Percentiles rank a stretch among this genome's conserved stretches.
Conservation (phyloP, 2,888 invertebrate genomes). For the Sphaerophoria rueppellii region DNA sequence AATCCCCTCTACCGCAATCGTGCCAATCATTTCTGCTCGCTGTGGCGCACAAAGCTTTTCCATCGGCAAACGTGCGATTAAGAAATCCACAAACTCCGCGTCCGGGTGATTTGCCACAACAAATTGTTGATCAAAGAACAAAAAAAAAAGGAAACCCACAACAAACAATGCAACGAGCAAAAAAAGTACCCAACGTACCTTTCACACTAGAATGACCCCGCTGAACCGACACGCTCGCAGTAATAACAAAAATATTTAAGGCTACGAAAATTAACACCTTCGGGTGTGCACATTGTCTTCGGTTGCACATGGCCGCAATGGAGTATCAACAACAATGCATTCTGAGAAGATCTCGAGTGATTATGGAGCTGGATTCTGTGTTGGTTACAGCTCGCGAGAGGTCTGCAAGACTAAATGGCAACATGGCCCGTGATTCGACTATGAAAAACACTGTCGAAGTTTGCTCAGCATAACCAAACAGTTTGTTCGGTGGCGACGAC, state of each 20-base stretch:
- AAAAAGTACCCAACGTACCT: conserved; percentile 26
- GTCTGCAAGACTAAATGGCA: conserved; percentile 63
- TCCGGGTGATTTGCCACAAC: conserved; percentile 69
- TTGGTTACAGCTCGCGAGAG: conserved; percentile 10
- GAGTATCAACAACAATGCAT: conserved; percentile 60
- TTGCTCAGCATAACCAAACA: conserved; percentile 72
- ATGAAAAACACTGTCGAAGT: conserved; percentile 58
- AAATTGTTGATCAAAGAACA: conserved; percentile 59
- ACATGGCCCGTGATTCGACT: conserved; percentile 4
- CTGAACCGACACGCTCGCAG: conserved; percentile 82
- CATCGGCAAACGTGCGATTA: conserved; percentile 59
- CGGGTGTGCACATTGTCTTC: conserved; percentile 56
- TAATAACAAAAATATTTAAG: conserved; percentile 82
- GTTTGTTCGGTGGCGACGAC: conserved; percentile 54
- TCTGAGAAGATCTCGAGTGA: conserved; percentile 67
- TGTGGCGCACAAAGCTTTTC: conserved; percentile 29
- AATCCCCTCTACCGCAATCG: conserved; percentile 50
- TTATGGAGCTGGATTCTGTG: conserved; percentile 50
- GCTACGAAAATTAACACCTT: conserved; percentile 82
- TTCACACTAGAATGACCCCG: conserved; percentile 77
- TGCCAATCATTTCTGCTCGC: conserved; percentile 64
- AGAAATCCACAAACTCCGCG: conserved; percentile 63
- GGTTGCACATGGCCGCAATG: conserved; percentile 20
- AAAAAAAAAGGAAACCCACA: background rate
- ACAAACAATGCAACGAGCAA: background rate